These are phyloP conservation scores for Prenolepis imparis DNA, from an alignment of 2,888 invertebrate species.

Conservation along the genomic window DNA sequence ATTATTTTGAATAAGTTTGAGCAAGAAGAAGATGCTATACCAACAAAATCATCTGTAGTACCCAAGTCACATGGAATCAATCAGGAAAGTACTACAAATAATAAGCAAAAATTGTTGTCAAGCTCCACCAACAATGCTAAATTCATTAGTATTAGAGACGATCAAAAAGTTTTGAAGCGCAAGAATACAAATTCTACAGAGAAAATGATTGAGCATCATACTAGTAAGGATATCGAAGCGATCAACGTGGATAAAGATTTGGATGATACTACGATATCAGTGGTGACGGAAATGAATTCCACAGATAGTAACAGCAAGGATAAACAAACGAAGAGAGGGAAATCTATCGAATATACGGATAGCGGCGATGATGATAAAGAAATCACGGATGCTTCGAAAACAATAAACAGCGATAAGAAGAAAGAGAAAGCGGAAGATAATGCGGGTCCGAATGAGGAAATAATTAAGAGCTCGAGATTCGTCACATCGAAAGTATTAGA, in stretches of 20 bases:
- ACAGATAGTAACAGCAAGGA: constrained; percentile 46
- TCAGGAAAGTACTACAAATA: constrained; percentile 61
- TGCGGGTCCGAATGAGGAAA: constrained; percentile 56
- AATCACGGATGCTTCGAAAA: constrained; percentile 34
- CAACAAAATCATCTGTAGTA: background rate
- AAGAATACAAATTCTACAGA: constrained; percentile 63
- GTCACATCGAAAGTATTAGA: constrained; percentile 82
- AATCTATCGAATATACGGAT: constrained; percentile 51
- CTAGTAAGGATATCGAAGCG: constrained; percentile 61
- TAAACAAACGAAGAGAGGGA: constrained; percentile 58
- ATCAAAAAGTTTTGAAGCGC: constrained; percentile 54
- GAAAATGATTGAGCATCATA: constrained; percentile 65
- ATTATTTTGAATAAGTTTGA: constrained; percentile 38
- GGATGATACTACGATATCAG: constrained; percentile 55
- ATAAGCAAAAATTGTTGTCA: constrained; percentile 63
- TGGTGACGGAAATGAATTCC: constrained; percentile 57
- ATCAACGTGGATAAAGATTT: constrained; percentile 59
- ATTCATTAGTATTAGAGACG: constrained; percentile 52
- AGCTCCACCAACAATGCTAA: constrained; percentile 58
- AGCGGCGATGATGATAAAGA: constrained; percentile 53
- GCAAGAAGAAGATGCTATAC: constrained; percentile 21
- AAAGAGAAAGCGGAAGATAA: background rate
- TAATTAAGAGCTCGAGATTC: constrained; percentile 82
- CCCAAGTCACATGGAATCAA: constrained; percentile 41
- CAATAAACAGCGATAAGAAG: constrained; percentile 34